Base-by-base conservation (phyloP, 1,140 invertebrate genomes). In the Chrysopa pallens region DNA sequence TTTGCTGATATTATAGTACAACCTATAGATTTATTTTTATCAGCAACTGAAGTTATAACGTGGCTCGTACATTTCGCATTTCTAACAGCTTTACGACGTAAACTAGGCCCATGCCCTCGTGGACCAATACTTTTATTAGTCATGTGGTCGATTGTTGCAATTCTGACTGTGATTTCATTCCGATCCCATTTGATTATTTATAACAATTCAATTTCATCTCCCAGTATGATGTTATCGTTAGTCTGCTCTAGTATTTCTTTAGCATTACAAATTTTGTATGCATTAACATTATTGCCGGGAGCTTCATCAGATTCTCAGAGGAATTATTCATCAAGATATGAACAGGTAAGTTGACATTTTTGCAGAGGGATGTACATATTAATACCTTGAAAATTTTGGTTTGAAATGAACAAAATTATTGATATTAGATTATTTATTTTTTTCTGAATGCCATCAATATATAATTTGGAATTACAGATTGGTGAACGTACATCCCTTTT, bases 21-120 rank as follows among this genome's bases (percentile, higher is more conserved):
- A 50, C 68, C 74, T 23, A 68, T 78, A 42, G 76, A 84, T 61
- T 78, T 80, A 55, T 70, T 88, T 36, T 61, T 76, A 15, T 67
- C 72, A 38, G 71, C 71, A 37, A 65, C 80, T 23, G 69, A 82
- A 56, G 73, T 71, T 50, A 57, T 86, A 45, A 66, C 80, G 45
- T 90, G 85, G 86, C 58, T 82, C 23, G 64, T 84, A 11, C 86
- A 92, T 63, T 72, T 80, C 49, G 68, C 73, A 11, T 91, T 80
- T 58, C 62, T 84, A 28, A 50, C 80, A 43, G 73, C 74, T 13
- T 58, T 89, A 14, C 73, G 74, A 52, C 73, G 62, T 51, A 70
- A 66, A 58, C 64, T 72, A 40, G 69, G 66, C 38, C 63, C 63
- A 36, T 84, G 72, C 63, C 70, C 77, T 42, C 64, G 84, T 42